Percentiles rank a stretch among this genome's conserved stretches.
phyloP scores from a whole-genome alignment of 2,113 vertebrate species.

The Gnathochromis pfefferi region DNA sequence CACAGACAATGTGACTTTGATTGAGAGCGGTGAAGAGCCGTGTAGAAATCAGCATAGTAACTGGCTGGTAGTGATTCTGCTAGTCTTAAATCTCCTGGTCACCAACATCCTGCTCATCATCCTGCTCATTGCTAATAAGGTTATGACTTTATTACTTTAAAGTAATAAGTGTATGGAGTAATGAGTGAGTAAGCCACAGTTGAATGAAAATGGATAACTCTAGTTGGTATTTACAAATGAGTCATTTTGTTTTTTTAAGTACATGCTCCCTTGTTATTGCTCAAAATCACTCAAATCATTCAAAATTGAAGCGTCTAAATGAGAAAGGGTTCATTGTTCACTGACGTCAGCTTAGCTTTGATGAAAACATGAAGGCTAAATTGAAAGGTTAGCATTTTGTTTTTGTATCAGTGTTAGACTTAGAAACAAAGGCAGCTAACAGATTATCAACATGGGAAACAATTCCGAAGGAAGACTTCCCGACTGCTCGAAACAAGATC shows the following conservation, averaged over 20 bases:
- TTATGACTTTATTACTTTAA: background rate
- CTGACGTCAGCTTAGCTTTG: constrained; percentile 59
- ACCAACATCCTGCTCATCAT: background rate
- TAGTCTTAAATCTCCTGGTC: background rate
- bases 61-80: background rate
- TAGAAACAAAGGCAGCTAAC: background rate
- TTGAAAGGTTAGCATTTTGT: background rate
- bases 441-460: background rate
- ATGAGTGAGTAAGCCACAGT: background rate
- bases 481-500: constrained; percentile 40
- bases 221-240: background rate
- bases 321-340: background rate
- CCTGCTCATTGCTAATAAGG: background rate
- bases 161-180: background rate
- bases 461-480: background rate
- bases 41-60: background rate
- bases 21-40: background rate
- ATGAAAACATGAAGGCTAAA: background rate
- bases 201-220: background rate
- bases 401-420: background rate
- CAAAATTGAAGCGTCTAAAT: background rate
- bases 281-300: background rate
- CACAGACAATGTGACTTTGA: too few species aligned
- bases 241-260: background rate
- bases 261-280: background rate